phyloP scores from a whole-genome alignment of 1,140 invertebrate species.

The Lordiphosa clarofinis region DNA sequence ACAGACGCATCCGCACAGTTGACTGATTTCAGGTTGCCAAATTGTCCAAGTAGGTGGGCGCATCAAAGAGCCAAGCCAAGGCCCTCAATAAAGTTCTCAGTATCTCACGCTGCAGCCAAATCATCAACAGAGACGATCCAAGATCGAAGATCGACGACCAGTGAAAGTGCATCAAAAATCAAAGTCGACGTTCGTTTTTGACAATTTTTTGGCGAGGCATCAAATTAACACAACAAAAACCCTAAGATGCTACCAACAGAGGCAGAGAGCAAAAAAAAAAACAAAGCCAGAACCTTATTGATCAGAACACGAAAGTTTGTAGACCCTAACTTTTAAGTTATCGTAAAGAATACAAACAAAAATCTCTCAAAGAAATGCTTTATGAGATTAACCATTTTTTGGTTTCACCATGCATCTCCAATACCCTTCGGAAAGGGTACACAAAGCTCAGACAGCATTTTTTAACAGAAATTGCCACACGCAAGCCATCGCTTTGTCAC shows the following conservation, averaged over 20 bases:
- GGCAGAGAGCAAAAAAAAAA: constrained; percentile 10
- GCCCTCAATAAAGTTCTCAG: constrained; percentile 23
- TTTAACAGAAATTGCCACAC: constrained; percentile 77
- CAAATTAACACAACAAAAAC: constrained; percentile 67
- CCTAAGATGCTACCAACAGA: constrained; percentile 63
- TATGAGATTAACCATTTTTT: no score
- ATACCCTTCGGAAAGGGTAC: constrained; percentile 24
- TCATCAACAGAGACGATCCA: constrained; percentile 4
- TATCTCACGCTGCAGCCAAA: constrained; percentile 67
- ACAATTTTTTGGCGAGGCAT: constrained; percentile 63
- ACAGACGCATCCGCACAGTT: constrained; percentile 53
- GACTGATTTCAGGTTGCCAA: constrained; percentile 45
- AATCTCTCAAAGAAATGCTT: no score
- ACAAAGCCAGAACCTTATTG: not conserved
- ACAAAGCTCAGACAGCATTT: constrained; percentile 12
- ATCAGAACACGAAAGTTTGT: not conserved
- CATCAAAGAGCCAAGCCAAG: constrained; percentile 22
- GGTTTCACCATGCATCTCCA: no score
- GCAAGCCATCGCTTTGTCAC: constrained; percentile 76
- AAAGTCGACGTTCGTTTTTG: constrained; percentile 61
- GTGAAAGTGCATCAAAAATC: constrained; percentile 66
- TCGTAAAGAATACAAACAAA: no score
- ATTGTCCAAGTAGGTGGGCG: constrained; percentile 62
- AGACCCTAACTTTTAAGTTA: constrained; percentile 2
- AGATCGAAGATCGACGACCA: constrained; percentile 25